Conservation (phyloP, 1,140 invertebrate genomes). For the Centruroides sculpturatus region DNA sequence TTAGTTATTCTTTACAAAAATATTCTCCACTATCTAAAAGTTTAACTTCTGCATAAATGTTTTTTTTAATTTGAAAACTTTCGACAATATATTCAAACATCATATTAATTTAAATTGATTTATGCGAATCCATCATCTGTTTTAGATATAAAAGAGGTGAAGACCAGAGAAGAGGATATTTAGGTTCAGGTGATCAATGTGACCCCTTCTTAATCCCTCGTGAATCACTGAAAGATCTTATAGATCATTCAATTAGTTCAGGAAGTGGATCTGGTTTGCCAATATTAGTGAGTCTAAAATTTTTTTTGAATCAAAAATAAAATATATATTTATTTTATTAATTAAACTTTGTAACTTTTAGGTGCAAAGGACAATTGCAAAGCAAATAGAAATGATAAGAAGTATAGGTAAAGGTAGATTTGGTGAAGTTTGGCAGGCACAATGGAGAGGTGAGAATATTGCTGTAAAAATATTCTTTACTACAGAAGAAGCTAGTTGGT, state of each 20-base stretch:
- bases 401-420: constrained; percentile 83
- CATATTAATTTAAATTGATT: neutral
- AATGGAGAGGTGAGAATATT: constrained; percentile 68
- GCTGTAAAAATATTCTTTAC: constrained; percentile 85
- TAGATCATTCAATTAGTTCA: constrained; percentile 54
- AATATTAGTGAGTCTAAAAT: constrained; percentile 43
- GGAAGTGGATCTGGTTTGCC: constrained; percentile 84
- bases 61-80: no score
- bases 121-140: neutral
- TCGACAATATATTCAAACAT: no score
- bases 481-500: constrained; percentile 75
- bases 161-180: constrained; percentile 25
- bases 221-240: constrained; percentile 47
- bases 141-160: constrained; percentile 25
- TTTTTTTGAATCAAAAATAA: neutral
- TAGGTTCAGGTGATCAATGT: constrained; percentile 27
- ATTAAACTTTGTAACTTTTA: constrained; percentile 12
- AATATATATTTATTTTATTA: no score
- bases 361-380: constrained; percentile 80
- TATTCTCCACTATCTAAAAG: no score
- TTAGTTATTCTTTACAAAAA: no score
- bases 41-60: no score
- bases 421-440: constrained; percentile 65
- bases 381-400: constrained; percentile 70
- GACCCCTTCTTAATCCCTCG: constrained; percentile 11